These are phyloP conservation scores for Neotoxoptera formosana DNA, from an alignment of 1,140 invertebrate genomes.

Conservation along the genomic window DNA sequence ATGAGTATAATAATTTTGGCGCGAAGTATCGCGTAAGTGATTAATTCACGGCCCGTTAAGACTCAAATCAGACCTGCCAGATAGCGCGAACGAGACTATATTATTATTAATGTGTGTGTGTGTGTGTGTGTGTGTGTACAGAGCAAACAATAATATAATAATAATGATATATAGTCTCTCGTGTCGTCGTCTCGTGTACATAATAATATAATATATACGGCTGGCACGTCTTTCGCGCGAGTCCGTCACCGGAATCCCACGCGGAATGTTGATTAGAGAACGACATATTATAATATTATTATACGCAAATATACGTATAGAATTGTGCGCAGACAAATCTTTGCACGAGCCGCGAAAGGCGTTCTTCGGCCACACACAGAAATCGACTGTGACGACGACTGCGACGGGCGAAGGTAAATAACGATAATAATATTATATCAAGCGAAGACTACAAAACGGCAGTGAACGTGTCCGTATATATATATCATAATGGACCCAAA, in stretches of 20 bases:
- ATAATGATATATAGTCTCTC: too few species aligned
- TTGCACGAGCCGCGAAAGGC: not conserved
- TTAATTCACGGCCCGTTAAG: not conserved
- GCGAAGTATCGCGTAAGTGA: slow-evolving; percentile 17
- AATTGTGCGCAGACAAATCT: not conserved
- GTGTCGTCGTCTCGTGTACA: too few species aligned
- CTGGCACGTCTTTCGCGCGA: not conserved
- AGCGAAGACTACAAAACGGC: not conserved
- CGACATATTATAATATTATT: not conserved
- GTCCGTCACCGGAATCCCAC: not conserved
- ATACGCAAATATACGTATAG: not conserved
- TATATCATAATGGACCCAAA: not conserved
- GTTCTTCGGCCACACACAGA: not conserved
- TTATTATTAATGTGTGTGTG: not conserved
- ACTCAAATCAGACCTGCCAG: not conserved
- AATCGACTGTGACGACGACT: not conserved
- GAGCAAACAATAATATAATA: not conserved
- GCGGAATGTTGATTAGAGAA: not conserved
- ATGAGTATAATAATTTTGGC: not conserved
- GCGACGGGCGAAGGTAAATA: not conserved
- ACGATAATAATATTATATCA: slow-evolving; percentile 19
- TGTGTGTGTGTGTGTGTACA: too few species aligned
- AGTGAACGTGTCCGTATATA: too few species aligned
- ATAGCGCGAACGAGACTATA: not conserved
- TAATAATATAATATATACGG: too few species aligned